A percentile compares a stretch with the other conserved stretches of the same genome.
Evolutionary conservation across 2,797 vertebrate genomes (phyloP).

Genomic region (Chanos chanos): DNA sequence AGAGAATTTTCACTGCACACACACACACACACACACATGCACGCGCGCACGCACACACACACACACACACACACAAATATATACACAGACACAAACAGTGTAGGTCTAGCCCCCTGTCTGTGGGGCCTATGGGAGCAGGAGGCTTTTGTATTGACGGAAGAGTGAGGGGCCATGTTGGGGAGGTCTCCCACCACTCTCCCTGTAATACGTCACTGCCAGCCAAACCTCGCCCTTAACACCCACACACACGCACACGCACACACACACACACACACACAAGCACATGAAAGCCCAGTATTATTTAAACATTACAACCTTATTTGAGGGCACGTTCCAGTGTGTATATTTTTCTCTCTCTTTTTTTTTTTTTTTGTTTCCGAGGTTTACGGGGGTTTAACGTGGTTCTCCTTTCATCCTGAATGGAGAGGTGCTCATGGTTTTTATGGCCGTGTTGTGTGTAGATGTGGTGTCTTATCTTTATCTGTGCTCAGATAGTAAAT

Average conservation of each 20-base stretch:
- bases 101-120: too few species aligned
- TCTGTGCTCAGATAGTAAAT: constrained; percentile 45
- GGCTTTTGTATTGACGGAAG: constrained; percentile 20
- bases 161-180: constrained; percentile 13
- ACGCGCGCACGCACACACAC: constrained; percentile 9
- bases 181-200: constrained; percentile 23
- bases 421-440: constrained; percentile 19
- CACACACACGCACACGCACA: constrained; percentile 35
- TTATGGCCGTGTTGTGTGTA: constrained; percentile 26
- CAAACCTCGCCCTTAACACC: constrained; percentile 11
- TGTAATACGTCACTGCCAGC: constrained; percentile 23
- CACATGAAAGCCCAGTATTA: constrained; percentile 14
- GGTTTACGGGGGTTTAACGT: too few species aligned
- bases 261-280: constrained; percentile 35
- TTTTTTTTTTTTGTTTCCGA: too few species aligned
- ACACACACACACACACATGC: not conserved
- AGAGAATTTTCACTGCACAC: constrained; percentile 13
- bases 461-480: constrained; percentile 47
- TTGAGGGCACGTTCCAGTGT: not conserved
- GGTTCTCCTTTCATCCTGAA: constrained; percentile 11
- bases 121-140: constrained; percentile 28
- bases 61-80: constrained; percentile 22
- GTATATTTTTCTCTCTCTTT: constrained; percentile 1
- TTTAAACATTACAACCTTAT: constrained; percentile 19
- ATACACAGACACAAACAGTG: constrained; percentile 18